These are phyloP conservation scores for Diadophis punctatus DNA, from an alignment of 2,113 vertebrate genomes.

Conservation along the genomic window DNA sequence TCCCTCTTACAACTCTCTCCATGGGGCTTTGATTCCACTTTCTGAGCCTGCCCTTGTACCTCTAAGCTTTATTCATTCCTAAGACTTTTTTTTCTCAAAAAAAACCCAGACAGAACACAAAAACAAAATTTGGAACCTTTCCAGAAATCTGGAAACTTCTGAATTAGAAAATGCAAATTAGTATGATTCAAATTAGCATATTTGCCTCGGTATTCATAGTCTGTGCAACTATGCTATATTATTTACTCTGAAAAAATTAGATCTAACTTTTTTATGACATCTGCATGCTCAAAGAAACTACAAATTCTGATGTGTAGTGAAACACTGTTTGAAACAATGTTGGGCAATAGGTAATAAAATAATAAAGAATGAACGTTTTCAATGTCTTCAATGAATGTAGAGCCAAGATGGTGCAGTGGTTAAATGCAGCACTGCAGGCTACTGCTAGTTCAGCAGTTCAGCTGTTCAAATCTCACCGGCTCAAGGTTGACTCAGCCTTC, in stretches of 20 bases:
- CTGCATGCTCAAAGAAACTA: not conserved
- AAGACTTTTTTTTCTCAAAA: not conserved
- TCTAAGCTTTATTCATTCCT: not conserved
- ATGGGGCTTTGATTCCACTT: not conserved
- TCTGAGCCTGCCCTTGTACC: not conserved
- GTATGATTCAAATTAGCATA: not conserved
- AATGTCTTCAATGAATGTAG: not conserved
- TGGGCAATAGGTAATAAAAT: not conserved
- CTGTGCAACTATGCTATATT: not conserved
- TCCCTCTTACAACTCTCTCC: not conserved
- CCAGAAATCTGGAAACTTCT: not conserved
- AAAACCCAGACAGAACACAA: not conserved
- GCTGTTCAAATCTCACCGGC: too few species aligned
- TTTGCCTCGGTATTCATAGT: not conserved
- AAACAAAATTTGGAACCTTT: not conserved
- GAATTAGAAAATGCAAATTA: not conserved
- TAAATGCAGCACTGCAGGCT: too few species aligned
- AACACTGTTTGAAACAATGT: not conserved
- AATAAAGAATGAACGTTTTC: not conserved
- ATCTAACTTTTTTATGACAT: not conserved
- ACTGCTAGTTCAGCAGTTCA: too few species aligned
- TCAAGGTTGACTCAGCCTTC: too few species aligned
- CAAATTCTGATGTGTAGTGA: not conserved
- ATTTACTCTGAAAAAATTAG: not conserved
- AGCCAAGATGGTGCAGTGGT: too few species aligned